A percentile compares a stretch with the other conserved stretches of the same genome.
These are phyloP conservation scores for Opisthograptis luteolata DNA, from an alignment of 2,888 invertebrate genomes.

Conservation along the genomic window DNA sequence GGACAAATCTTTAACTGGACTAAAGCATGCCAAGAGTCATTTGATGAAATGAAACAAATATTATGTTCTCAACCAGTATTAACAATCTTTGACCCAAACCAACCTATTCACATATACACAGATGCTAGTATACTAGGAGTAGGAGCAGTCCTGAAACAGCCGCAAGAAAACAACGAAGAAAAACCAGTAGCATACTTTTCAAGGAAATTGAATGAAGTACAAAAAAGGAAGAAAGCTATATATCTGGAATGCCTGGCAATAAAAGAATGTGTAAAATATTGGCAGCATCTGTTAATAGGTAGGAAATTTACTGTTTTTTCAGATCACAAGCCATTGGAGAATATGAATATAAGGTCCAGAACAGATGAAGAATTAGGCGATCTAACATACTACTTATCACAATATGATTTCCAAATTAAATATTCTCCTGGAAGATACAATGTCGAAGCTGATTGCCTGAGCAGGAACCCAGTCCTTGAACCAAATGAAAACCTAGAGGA, in stretches of 20 bases:
- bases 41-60: too few species aligned
- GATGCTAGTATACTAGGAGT: too few species aligned
- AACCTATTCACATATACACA: too few species aligned
- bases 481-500: not conserved
- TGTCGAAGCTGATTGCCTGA: not conserved
- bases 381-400: too few species aligned
- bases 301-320: too few species aligned
- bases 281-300: constrained; percentile 16
- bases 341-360: constrained; percentile 37
- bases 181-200: too few species aligned
- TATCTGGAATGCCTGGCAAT: too few species aligned
- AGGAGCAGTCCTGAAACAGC: too few species aligned
- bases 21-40: too few species aligned
- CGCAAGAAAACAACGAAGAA: constrained; percentile 16
- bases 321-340: constrained; percentile 32
- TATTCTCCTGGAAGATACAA: not conserved
- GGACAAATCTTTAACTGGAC: too few species aligned
- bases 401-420: not conserved
- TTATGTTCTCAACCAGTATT: too few species aligned
- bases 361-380: constrained; percentile 42
- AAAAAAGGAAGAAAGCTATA: constrained; percentile 16
- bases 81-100: too few species aligned
- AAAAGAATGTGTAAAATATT: constrained; percentile 20
- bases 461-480: not conserved
- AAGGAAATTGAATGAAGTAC: constrained; percentile 11